A percentile compares a stretch with the other conserved stretches of the same genome.
Evolutionary conservation across 1,140 invertebrate genomes (phyloP).

Genomic region (Zaprionus ghesquierei): DNA sequence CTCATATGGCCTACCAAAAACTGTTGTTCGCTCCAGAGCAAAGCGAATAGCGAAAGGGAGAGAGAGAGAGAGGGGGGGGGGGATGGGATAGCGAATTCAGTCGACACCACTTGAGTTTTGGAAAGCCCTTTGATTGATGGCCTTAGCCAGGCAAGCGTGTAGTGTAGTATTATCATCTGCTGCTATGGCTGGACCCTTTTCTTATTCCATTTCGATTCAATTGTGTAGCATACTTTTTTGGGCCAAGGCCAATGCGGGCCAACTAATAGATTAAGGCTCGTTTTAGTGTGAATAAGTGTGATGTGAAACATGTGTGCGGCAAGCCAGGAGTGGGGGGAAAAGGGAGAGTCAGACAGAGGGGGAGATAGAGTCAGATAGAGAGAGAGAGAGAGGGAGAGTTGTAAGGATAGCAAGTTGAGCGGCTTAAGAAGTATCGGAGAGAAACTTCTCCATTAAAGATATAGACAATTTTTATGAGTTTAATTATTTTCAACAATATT

Average conservation of each 20-base stretch:
- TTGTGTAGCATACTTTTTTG: constrained; percentile 24
- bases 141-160: not conserved
- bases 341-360: not conserved
- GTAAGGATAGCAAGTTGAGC: too few relatives aligned
- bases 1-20: not conserved
- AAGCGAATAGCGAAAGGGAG: too few relatives aligned
- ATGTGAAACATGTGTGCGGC: not conserved
- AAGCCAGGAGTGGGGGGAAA: not conserved
- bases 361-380: not conserved
- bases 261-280: not conserved
- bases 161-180: not conserved
- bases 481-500: too few relatives aligned
- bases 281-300: not conserved
- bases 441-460: too few relatives aligned
- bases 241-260: not conserved
- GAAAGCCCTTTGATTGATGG: constrained; percentile 45
- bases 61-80: not conserved
- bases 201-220: not conserved
- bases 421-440: too few relatives aligned
- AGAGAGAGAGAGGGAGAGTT: not conserved
- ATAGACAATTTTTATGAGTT: too few relatives aligned
- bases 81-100: not conserved
- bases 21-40: not conserved
- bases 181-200: not conserved
- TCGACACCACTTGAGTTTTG: constrained; percentile 12